Evolutionary conservation across 1,140 invertebrate genomes (phyloP), one percentile per base, ranked within the genome.

Genomic region (Drosophila nikananu): DNA sequence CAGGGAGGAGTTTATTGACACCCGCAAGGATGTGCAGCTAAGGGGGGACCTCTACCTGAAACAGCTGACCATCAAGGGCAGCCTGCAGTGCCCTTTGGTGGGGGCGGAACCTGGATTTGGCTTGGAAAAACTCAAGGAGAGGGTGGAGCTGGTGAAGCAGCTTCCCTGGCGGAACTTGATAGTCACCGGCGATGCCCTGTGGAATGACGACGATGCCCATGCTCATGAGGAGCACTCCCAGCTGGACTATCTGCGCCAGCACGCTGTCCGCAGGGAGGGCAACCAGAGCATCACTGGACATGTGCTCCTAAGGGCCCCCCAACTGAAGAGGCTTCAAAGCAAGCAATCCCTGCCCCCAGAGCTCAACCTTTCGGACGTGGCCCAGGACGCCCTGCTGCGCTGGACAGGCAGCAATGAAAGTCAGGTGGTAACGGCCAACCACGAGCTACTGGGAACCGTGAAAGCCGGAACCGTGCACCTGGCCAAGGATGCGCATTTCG

Each of bases 221-320:
- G 12, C 15, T 1, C 8, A 32, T 2, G 32, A 54, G 12, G 46
- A 39, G 6, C 25, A 35, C 1, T n/a, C 1, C 15, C 44, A 52
- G 4, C 37, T 92, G n/a, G 54, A 80, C 2, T 92, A 92, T 68
- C 25, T 92, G 25, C 80, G 76, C 5, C 64, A 58, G 27, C 83
- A 87, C 39, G 89, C 86, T 12, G 91, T 92, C 3, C 62, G 77
- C 13, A 72, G 67, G 1, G 32, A 41, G 2, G 75, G 57, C 5
- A 71, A 72, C 8, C 91, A 92, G 32, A 61, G 30, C 1, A 91
- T 91, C 10, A 55, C 63, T 0, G 91, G 89, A 0, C 83, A 90
- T 19, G 91, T 92, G 8, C 21, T 78, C 0, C 49, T 92, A 0
- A 23, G 49, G 3, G 25, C 70, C 23, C 65, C 86, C 0, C 41